phyloP scores from a whole-genome alignment of 2,113 vertebrate genomes.

The Perccottus glenii region DNA sequence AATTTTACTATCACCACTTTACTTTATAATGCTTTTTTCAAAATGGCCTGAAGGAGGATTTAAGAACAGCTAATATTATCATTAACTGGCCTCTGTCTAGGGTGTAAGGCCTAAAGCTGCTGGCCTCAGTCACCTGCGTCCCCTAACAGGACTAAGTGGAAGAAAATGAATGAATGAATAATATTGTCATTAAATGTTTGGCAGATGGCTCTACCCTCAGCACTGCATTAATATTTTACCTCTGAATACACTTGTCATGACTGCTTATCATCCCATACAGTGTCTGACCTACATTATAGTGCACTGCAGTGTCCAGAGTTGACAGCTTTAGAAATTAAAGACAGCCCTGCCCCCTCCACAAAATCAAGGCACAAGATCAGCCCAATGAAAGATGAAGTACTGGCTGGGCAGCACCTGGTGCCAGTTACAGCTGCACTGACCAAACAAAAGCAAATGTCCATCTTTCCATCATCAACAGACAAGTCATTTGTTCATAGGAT shows the following conservation, averaged over 20 bases:
- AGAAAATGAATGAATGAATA: not conserved
- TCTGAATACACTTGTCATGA: constrained; percentile 68
- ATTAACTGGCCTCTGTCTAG: no score
- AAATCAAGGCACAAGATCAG: constrained; percentile 7
- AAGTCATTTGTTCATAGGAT: constrained; percentile 53
- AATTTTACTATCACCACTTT: no score
- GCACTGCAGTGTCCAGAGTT: constrained; percentile 27
- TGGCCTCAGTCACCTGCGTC: no score
- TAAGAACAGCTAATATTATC: no score
- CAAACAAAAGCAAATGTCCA: constrained; percentile 21
- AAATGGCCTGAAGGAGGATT: no score
- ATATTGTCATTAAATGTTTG: constrained; percentile 32
- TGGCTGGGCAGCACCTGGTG: not conserved
- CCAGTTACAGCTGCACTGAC: constrained; percentile 9
- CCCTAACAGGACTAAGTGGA: no score
- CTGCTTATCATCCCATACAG: constrained; percentile 58
- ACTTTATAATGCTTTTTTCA: no score
- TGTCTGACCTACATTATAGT: constrained; percentile 67
- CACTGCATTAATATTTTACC: constrained; percentile 73
- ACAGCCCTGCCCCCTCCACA: not conserved
- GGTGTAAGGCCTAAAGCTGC: no score
- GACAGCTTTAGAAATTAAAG: constrained; percentile 19
- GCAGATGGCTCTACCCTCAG: constrained; percentile 61
- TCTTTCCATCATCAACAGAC: constrained; percentile 42
- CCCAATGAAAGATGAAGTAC: constrained; percentile 9